phyloP scores from a whole-genome alignment of 2,113 vertebrate genomes.

The Riparia riparia region DNA sequence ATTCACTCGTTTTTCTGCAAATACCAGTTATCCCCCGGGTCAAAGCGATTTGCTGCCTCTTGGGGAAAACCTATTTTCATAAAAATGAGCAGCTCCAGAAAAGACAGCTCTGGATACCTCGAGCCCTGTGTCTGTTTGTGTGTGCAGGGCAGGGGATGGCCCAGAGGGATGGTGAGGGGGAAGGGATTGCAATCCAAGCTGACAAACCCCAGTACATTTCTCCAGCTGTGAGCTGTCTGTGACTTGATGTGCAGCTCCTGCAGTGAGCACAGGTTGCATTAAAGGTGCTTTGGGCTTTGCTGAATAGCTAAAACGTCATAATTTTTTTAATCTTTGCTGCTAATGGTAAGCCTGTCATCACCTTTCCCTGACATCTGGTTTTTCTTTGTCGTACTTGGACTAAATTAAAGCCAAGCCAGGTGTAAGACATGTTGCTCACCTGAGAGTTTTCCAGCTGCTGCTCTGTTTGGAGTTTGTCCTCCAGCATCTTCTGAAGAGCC shows the following conservation, averaged over 20 bases:
- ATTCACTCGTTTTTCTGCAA: not conserved
- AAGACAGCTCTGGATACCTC: not conserved
- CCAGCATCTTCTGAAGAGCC: slow-evolving; percentile 85
- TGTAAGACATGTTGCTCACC: slow-evolving; percentile 62
- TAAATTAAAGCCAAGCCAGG: not conserved
- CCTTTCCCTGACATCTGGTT: not conserved
- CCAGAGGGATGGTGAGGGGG: not conserved
- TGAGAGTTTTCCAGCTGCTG: slow-evolving; percentile 82
- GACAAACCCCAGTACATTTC: not conserved
- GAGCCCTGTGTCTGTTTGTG: not conserved
- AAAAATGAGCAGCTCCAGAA: not conserved
- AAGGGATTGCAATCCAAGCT: not conserved
- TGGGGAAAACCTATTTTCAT: not conserved
- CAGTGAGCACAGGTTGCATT: not conserved
- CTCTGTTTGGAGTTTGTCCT: slow-evolving; percentile 84
- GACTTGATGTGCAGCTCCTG: not conserved
- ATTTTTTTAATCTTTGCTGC: not conserved
- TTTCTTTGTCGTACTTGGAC: not conserved
- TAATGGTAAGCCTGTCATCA: not conserved
- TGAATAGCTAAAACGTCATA: not conserved
- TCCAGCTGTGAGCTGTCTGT: not conserved
- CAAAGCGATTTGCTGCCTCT: not conserved
- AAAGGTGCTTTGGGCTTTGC: not conserved
- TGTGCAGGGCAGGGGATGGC: not conserved
- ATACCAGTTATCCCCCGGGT: not conserved